A percentile compares a stretch with the other conserved stretches of the same genome.
Conservation (phyloP, 2,888 invertebrate species). For the Lordiphosa andalusiaca region DNA sequence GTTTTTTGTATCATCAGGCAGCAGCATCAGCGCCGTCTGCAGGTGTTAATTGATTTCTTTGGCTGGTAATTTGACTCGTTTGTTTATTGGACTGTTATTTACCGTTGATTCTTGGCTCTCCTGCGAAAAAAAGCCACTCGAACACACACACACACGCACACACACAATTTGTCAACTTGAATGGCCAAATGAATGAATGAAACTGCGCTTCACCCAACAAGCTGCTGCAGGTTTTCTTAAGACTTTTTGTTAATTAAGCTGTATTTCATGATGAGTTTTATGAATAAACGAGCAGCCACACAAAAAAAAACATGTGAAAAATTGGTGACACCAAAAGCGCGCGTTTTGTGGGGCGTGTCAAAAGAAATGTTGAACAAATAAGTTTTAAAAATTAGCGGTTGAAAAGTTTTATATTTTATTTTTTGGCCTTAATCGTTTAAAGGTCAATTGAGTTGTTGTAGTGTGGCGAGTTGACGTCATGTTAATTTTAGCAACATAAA, state of each 20-base stretch:
- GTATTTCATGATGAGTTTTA: slow-evolving; percentile 70
- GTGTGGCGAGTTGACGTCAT: slow-evolving; percentile 57
- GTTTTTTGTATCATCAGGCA: slow-evolving; percentile 20
- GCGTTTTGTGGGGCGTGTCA: slow-evolving; percentile 64
- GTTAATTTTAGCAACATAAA: slow-evolving; percentile 44
- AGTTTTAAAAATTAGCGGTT: slow-evolving; percentile 38
- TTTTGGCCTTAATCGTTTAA: slow-evolving; percentile 73
- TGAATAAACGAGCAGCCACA: slow-evolving; percentile 57
- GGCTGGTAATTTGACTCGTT: slow-evolving; percentile 51
- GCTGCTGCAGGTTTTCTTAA: slow-evolving; percentile 56
- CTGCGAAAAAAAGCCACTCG: background rate
- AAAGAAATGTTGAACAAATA: slow-evolving; percentile 63
- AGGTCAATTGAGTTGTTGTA: slow-evolving; percentile 41
- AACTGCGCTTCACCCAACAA: slow-evolving; percentile 58
- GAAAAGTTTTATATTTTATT: slow-evolving; percentile 15
- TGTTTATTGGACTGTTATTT: slow-evolving; percentile 44
- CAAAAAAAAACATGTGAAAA: slow-evolving; percentile 31
- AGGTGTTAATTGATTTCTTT: slow-evolving; percentile 74
- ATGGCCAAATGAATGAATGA: slow-evolving; percentile 64
- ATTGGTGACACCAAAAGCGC: slow-evolving; percentile 69
- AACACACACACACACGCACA: slow-evolving; percentile 2
- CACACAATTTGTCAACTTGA: slow-evolving; percentile 47
- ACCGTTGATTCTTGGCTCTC: slow-evolving; percentile 39
- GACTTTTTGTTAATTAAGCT: slow-evolving; percentile 75
- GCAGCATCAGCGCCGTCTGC: slow-evolving; percentile 10